These are phyloP conservation scores for Octopus sinensis DNA, from an alignment of 1,140 invertebrate species.

Conservation along the genomic window DNA sequence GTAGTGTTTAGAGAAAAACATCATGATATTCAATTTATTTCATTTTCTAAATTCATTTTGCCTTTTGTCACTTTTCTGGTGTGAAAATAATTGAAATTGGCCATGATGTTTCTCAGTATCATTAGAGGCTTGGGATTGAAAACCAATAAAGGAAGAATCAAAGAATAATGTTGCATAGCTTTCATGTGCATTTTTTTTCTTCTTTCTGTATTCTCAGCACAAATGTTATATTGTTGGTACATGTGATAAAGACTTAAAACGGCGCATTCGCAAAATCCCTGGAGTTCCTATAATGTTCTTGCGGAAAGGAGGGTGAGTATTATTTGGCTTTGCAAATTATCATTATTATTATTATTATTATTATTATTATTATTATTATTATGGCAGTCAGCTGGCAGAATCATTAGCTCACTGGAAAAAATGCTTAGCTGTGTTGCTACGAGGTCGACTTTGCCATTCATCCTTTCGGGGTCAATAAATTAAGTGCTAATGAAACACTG, in stretches of 20 bases:
- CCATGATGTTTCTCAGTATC: no score
- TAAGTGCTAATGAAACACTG: not conserved
- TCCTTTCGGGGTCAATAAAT: not conserved
- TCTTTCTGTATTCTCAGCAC: slow-evolving; percentile 67
- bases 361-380: not conserved
- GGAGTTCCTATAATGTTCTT: slow-evolving; percentile 99
- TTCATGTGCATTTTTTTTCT: not conserved
- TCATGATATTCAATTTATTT: no score
- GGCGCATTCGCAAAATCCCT: slow-evolving; percentile 94
- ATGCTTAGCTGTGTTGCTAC: not conserved
- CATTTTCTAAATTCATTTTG: no score
- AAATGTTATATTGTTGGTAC: slow-evolving; percentile 99
- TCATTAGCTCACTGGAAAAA: not conserved
- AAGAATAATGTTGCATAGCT: no score
- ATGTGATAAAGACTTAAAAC: slow-evolving; percentile 95
- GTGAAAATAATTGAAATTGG: no score
- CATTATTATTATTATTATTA: not conserved
- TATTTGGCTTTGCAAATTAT: slow-evolving; percentile 9
- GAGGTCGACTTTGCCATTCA: not conserved
- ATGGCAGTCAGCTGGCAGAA: not conserved
- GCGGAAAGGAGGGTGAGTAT: slow-evolving; percentile 72
- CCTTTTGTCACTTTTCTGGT: no score
- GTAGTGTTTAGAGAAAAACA: no score
- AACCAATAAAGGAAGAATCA: no score
- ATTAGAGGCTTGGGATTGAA: no score